Evolutionary conservation across 1,140 invertebrate genomes (phyloP).

Genomic region (Caerostris darwini): DNA sequence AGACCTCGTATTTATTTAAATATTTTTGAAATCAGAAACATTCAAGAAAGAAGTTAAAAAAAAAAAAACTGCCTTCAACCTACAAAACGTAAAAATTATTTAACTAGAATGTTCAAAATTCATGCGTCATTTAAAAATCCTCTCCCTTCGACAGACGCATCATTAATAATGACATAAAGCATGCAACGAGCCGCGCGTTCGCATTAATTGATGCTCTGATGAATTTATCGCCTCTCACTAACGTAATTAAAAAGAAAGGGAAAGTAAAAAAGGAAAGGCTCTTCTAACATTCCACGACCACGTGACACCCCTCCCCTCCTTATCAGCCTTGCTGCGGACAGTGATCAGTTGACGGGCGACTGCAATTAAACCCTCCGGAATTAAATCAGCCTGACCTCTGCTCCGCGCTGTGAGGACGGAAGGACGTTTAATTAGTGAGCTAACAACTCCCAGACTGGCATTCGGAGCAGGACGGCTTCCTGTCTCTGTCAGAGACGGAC

Average conservation of each 20-base stretch:
- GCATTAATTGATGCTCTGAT: slow-evolving; percentile 35
- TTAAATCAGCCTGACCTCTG: slow-evolving; percentile 73
- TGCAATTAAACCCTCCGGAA: slow-evolving; percentile 71
- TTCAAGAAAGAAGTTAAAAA: too few species aligned
- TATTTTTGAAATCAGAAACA: too few species aligned
- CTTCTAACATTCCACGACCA: neutral
- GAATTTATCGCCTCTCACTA: slow-evolving; percentile 24
- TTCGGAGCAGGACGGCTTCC: slow-evolving; percentile 7
- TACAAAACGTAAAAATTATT: neutral
- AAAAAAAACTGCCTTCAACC: neutral
- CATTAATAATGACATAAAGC: slow-evolving; percentile 44
- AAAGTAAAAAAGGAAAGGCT: too few species aligned
- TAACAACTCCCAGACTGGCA: slow-evolving; percentile 68
- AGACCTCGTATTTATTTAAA: too few species aligned
- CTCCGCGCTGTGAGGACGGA: slow-evolving; percentile 31
- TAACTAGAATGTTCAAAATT: neutral
- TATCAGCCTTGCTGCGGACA: slow-evolving; percentile 44
- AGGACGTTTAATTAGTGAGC: slow-evolving; percentile 73
- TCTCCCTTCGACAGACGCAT: neutral
- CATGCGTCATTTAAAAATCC: neutral
- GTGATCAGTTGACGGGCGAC: slow-evolving; percentile 56
- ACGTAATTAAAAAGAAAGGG: slow-evolving; percentile 58
- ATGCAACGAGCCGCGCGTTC: neutral
- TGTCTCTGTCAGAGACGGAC: slow-evolving; percentile 34
- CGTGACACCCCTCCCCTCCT: neutral